Conservation (phyloP, 2,797 vertebrate genomes). For the Synanceia verrucosa region DNA sequence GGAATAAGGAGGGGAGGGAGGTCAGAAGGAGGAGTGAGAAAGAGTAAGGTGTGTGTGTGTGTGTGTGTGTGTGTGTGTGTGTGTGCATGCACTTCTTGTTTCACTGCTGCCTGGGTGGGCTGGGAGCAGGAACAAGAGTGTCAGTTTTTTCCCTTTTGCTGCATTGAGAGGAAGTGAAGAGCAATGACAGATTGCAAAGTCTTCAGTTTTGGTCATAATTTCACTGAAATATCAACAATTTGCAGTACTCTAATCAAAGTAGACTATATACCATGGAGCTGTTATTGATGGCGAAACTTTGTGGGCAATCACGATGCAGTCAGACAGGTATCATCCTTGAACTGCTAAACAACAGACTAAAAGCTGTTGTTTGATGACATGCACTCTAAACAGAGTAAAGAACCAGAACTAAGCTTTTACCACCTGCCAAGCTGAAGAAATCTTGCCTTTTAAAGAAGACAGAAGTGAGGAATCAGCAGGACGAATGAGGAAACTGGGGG, state of each 20-base stretch:
- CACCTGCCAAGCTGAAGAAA: background rate
- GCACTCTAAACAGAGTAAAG: too few relatives aligned
- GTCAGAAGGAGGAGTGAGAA: constrained; percentile 10
- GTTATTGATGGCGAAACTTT: background rate
- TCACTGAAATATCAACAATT: background rate
- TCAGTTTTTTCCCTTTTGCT: constrained; percentile 12
- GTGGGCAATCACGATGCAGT: background rate
- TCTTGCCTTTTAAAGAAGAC: background rate
- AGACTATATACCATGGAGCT: background rate
- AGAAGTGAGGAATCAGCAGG: background rate
- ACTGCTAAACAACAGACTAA: background rate
- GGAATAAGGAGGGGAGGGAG: background rate
- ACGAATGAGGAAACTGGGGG: too few relatives aligned
- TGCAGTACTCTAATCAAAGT: background rate
- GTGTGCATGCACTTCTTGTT: constrained; percentile 26
- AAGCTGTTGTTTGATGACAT: too few relatives aligned
- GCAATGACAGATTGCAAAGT: background rate
- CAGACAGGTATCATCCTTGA: constrained; percentile 4
- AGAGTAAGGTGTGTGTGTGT: constrained; percentile 12
- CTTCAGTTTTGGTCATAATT: background rate
- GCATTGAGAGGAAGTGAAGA: background rate
- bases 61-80: constrained; percentile 10
- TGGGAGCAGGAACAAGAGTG: constrained; percentile 26
- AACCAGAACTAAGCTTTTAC: too few relatives aligned
- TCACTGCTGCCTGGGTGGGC: constrained; percentile 55